Percentiles rank a stretch among this genome's conserved stretches.
phyloP scores from a whole-genome alignment of 2,113 vertebrate genomes.

The Megaleporinus macrocephalus region DNA sequence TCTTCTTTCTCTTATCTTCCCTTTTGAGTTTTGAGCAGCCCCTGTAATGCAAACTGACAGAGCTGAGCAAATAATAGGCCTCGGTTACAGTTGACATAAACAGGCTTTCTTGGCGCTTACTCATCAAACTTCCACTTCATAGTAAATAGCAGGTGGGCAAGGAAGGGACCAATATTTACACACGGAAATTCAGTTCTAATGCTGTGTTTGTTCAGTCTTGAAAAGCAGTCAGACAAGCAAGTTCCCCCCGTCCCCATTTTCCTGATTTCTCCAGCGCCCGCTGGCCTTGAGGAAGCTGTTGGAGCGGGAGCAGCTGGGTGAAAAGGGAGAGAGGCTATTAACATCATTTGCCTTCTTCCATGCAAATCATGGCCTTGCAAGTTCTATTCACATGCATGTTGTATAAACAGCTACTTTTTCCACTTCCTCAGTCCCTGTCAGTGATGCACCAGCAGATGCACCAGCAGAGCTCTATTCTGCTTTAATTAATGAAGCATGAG shows the following conservation, averaged over 20 bases:
- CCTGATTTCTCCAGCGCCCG: neutral
- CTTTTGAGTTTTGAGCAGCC: neutral
- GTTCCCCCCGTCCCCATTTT: neutral
- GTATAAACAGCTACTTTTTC: neutral
- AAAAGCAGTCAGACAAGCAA: neutral
- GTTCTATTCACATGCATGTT: neutral
- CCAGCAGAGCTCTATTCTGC: neutral
- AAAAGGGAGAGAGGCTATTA: neutral
- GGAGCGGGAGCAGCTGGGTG: neutral
- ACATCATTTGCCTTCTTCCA: neutral
- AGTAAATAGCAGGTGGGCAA: conserved; percentile 10
- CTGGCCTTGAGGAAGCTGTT: neutral
- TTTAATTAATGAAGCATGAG: conserved; percentile 29
- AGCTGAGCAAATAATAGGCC: conserved; percentile 32
- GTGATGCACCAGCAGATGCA: neutral
- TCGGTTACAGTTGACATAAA: conserved; percentile 22
- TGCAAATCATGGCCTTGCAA: neutral
- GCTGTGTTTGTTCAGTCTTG: conserved; percentile 1
- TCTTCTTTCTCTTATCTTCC: neutral
- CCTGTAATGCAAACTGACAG: conserved; percentile 8
- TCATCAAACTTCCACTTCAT: neutral
- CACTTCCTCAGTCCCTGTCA: neutral
- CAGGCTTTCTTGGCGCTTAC: neutral
- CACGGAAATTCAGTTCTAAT: conserved; percentile 21
- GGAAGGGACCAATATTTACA: conserved; percentile 17